Conservation (phyloP, 1,140 invertebrate species). For the Mylabris phalerata region DNA sequence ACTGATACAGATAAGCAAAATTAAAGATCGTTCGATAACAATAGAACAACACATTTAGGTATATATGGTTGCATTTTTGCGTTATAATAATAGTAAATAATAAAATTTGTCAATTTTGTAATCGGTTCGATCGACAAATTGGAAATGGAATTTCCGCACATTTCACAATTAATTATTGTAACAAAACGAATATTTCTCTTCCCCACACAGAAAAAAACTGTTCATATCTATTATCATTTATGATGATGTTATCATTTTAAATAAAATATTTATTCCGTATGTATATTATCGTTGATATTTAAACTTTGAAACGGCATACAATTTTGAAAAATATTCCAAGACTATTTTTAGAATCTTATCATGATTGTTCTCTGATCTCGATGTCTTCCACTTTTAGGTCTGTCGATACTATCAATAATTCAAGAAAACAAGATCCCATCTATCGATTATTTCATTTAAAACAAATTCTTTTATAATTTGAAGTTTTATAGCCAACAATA, state of each 20-base stretch:
- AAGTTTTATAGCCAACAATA: no score
- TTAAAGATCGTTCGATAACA: slow-evolving; percentile 16
- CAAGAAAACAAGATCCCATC: no score
- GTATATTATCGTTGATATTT: slow-evolving; percentile 8
- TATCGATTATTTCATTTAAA: no score
- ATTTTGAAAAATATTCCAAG: slow-evolving; percentile 3
- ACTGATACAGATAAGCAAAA: slow-evolving; percentile 17
- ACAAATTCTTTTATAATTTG: no score
- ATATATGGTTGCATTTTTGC: slow-evolving; percentile 4
- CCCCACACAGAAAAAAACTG: no score
- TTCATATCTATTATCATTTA: slow-evolving; percentile 3
- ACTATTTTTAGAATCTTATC: slow-evolving; percentile 8
- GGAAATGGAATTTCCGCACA: not conserved
- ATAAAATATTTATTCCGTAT: slow-evolving; percentile 11
- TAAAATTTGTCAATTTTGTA: not conserved
- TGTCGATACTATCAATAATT: no score
- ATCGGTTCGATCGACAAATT: slow-evolving; percentile 4
- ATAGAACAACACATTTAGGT: slow-evolving; percentile 9
- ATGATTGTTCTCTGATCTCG: slow-evolving; percentile 10
- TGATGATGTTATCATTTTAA: slow-evolving; percentile 5
- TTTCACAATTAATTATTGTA: slow-evolving; percentile 5
- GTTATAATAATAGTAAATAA: not conserved
- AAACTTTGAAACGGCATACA: slow-evolving; percentile 8
- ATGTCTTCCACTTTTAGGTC: not conserved
- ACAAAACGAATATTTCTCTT: no score